Conservation (phyloP, 2,888 invertebrate genomes). For the Branchipolynoe longqiensis region DNA sequence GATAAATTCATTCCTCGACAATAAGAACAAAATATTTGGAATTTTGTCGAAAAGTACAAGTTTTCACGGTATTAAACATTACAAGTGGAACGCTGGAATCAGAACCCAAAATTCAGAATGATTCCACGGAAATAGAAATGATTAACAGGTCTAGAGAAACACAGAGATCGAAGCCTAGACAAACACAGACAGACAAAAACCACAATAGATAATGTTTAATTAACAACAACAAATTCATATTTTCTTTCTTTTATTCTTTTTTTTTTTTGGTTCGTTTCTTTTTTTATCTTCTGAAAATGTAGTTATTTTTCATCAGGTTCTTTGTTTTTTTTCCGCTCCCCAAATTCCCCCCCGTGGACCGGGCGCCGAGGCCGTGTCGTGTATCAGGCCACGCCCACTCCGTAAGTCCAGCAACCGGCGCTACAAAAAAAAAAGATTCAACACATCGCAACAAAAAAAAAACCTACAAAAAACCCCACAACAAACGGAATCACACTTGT, state of each 20-base stretch:
- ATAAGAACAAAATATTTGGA: too few relatives aligned
- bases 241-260: constrained; percentile 34
- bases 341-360: background rate
- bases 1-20: too few relatives aligned
- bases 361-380: background rate
- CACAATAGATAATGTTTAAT: background rate
- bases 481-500: background rate
- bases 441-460: constrained; percentile 18
- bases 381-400: background rate
- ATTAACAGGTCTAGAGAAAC: too few relatives aligned
- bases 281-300: too few relatives aligned
- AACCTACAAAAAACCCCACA: constrained; percentile 6
- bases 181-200: constrained; percentile 3
- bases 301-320: too few relatives aligned
- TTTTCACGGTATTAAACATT: too few relatives aligned
- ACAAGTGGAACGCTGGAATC: too few relatives aligned
- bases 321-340: background rate
- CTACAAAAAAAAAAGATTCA: constrained; percentile 49
- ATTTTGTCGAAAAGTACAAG: too few relatives aligned
- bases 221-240: constrained; percentile 46
- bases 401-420: constrained; percentile 19
- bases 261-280: constrained; percentile 24
- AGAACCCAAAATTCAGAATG: too few relatives aligned
- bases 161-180: too few relatives aligned
- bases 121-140: too few relatives aligned